Conservation (phyloP, 2,113 vertebrate genomes). For the sheep (Ovis aries) region DNA sequence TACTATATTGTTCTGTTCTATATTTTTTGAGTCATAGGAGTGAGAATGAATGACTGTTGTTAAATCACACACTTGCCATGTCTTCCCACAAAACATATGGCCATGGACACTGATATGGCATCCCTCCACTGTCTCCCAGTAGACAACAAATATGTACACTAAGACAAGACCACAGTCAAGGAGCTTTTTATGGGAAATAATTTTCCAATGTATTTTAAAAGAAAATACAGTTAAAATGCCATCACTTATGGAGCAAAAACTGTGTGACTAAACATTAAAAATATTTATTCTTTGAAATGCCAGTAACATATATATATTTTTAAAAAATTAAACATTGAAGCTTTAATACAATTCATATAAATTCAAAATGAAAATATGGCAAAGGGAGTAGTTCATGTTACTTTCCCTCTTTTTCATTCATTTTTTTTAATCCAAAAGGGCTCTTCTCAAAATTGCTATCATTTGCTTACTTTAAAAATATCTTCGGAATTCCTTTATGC, state of each 20-base stretch:
- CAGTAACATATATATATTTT: not conserved
- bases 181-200: not conserved
- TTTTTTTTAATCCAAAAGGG: not conserved
- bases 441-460: not conserved
- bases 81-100: not conserved
- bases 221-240: not conserved
- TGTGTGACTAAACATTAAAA: not conserved
- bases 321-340: not conserved
- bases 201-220: conserved; percentile 12
- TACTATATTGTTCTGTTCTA: not conserved
- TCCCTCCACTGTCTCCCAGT: not conserved
- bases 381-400: not conserved
- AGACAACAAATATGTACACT: not conserved
- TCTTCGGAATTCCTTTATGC: not conserved
- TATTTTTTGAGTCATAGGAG: not conserved
- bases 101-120: not conserved
- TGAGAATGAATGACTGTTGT: not conserved
- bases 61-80: not conserved
- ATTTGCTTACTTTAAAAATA: not conserved
- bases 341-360: not conserved
- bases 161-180: not conserved
- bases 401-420: not conserved
- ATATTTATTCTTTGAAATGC: conserved; percentile 13
- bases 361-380: not conserved
- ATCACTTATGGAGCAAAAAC: not conserved